Conservation (phyloP, 2,888 invertebrate genomes). For the Callyntrura sp. region DNA sequence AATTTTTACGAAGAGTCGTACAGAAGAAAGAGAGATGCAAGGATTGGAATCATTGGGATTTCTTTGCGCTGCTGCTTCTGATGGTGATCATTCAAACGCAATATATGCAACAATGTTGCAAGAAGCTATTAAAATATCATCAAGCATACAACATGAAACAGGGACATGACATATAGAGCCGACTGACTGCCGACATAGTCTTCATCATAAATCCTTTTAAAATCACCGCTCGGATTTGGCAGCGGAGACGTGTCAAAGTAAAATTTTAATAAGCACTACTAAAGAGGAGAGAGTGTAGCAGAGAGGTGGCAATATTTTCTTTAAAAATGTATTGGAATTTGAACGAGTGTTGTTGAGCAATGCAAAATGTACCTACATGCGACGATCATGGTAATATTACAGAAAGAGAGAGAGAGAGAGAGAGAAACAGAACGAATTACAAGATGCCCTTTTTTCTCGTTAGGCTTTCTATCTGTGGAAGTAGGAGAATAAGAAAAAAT, state of each 20-base stretch:
- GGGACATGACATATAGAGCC: background rate
- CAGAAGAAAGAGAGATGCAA: background rate
- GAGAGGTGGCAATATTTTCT: background rate
- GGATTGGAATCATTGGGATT: background rate
- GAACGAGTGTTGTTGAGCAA: background rate
- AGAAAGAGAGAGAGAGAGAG: background rate
- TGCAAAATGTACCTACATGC: background rate
- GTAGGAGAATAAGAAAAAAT: background rate
- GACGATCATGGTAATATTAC: background rate
- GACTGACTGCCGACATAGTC: slow-evolving; percentile 28
- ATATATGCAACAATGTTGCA: slow-evolving; percentile 46
- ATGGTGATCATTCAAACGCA: slow-evolving; percentile 10
- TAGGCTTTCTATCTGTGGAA: background rate
- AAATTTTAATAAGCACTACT: slow-evolving; percentile 4
- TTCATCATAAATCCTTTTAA: slow-evolving; percentile 42
- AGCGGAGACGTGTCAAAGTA: background rate
- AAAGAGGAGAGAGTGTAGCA: background rate
- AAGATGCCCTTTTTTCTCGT: slow-evolving; percentile 14
- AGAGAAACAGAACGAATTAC: slow-evolving; percentile 23
- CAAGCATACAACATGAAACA: slow-evolving; percentile 11
- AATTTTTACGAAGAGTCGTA: background rate
- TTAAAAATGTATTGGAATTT: background rate
- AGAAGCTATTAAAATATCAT: slow-evolving; percentile 32
- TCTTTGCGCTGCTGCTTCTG: background rate
- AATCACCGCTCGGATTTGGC: slow-evolving; percentile 29